These are phyloP conservation scores for Sebastes kiyomatsui DNA, from an alignment of 2,797 vertebrate species.

Conservation along the genomic window DNA sequence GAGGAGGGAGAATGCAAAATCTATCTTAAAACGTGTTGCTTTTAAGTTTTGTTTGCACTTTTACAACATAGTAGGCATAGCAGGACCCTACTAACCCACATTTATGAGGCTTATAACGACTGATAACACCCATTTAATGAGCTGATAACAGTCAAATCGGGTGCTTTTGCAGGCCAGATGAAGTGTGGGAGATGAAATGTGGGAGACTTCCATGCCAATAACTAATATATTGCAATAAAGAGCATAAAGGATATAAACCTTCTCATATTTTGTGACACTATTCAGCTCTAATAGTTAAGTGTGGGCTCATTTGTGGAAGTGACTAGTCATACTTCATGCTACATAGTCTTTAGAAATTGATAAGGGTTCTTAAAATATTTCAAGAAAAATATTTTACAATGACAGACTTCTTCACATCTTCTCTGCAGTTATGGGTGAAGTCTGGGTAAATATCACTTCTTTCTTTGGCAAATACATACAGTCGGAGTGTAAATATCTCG, in stretches of 20 bases:
- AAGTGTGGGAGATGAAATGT: background rate
- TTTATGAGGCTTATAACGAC: background rate
- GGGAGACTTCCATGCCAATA: background rate
- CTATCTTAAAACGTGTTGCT: background rate
- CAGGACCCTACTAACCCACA: background rate
- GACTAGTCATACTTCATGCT: background rate
- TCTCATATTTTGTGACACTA: background rate
- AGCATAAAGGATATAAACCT: background rate
- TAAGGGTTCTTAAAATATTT: background rate
- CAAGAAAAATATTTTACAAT: background rate
- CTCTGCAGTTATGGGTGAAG: background rate
- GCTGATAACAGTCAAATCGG: background rate
- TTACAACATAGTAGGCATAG: background rate
- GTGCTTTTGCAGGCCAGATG: background rate
- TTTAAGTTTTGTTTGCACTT: background rate
- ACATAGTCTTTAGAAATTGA: background rate
- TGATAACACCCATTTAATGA: background rate
- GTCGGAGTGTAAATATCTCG: background rate
- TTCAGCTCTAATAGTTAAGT: background rate
- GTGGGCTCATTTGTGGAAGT: background rate
- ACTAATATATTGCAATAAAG: background rate
- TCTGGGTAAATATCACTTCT: background rate
- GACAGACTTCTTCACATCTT: background rate
- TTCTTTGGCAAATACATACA: conserved; percentile 8
- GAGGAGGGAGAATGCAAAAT: too few species aligned